Base-by-base conservation (phyloP, 2,797 vertebrate species). In the Catharus ustulatus region DNA sequence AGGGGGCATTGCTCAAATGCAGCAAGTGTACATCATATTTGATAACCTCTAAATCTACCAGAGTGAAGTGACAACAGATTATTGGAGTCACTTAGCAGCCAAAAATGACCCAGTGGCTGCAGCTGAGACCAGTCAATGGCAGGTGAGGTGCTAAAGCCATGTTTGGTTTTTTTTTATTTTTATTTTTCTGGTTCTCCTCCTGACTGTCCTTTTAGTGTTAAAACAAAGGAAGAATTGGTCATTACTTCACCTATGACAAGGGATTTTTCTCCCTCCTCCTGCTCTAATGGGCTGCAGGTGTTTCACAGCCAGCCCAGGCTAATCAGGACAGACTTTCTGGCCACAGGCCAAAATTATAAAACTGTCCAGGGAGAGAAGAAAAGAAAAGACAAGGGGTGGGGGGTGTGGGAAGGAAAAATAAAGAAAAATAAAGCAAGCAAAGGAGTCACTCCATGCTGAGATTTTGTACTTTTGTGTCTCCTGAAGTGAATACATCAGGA, bases 381-480 rank as follows among this genome's bases (percentile, higher is more conserved):
- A 94, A 93, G 92, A 77, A 67, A 96, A 87, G 49, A 73, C 6
- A 46, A 89, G 82, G 55, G 63, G n/a, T 5, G 63, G 62, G 18
- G 48, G 21, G 9, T 27, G 36, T 11, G 78, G 78, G 43, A 91
- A 80, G 79, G 49, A 21, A 87, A 69, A 84, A 75, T 57, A 93
- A 84, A 51, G 59, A 40, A 46, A 21, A 22, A 20, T 36, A 79
- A 75, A 91, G 85, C 88, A 89, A 95, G 89, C 20, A 24, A 6
- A 49, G 84, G 93, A 94, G 92, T 94, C 89, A 71, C 95, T 97
- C 85, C 96, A 97, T 87, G 96, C 96, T 97, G 96, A 96, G 96
- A 89, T 95, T 96, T 97, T 97, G 95, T 96, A 95, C 87, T 96
- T 95, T 90, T 89, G 79, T 95, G 87, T 94, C 94, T 97, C 95